These are phyloP conservation scores for Monochamus saltuarius DNA, from an alignment of 1,140 invertebrate species.

Conservation along the genomic window DNA sequence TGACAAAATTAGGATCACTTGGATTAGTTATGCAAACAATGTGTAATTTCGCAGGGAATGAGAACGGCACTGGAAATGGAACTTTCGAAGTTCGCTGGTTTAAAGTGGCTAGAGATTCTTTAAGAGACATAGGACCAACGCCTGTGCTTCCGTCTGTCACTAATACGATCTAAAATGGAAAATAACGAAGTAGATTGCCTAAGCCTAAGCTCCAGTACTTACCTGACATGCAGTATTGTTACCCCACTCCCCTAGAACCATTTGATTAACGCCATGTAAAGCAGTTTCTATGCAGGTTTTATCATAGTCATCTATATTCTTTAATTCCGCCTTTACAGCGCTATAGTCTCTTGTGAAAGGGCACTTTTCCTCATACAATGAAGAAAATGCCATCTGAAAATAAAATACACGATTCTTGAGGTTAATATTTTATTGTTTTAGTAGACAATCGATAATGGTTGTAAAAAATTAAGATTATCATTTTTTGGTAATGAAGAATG, in stretches of 20 bases:
- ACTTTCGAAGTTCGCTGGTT: conserved; percentile 53
- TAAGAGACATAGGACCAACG: conserved; percentile 64
- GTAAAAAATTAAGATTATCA: no score
- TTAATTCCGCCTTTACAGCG: conserved; percentile 69
- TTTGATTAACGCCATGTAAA: conserved; percentile 70
- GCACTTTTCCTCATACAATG: conserved; percentile 62
- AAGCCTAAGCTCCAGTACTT: conserved; percentile 29
- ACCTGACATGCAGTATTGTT: conserved; percentile 78
- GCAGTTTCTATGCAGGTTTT: conserved; percentile 81
- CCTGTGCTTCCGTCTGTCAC: conserved; percentile 80
- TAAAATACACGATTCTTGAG: conserved; percentile 12
- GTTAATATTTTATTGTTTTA: no score
- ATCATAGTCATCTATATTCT: conserved; percentile 76
- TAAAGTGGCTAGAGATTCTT: conserved; percentile 53
- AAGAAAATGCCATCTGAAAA: conserved; percentile 50
- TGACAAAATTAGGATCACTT: conserved; percentile 56
- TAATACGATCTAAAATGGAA: conserved; percentile 61
- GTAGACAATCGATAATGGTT: no score
- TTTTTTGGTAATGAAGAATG: no score
- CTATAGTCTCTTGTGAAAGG: conserved; percentile 86
- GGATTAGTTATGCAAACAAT: conserved; percentile 68
- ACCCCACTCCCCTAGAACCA: conserved; percentile 83
- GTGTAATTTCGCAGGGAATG: conserved; percentile 79
- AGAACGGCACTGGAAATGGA: conserved; percentile 70
- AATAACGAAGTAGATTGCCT: no score